phyloP scores from a whole-genome alignment of 2,888 invertebrate genomes.

The Drosophila borealis region DNA sequence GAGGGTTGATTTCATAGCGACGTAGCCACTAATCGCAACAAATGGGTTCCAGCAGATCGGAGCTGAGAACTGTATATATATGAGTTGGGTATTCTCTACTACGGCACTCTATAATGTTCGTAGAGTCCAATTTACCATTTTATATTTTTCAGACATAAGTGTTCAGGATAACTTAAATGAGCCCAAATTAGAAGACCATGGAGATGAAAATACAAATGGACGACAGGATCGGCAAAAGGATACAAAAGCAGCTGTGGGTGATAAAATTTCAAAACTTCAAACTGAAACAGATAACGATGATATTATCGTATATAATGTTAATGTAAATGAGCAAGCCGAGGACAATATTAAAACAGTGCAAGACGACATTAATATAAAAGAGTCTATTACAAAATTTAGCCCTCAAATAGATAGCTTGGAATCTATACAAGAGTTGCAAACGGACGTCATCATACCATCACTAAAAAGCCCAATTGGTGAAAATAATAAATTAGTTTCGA shows the following conservation, averaged over 20 bases:
- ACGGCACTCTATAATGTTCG: too few species aligned
- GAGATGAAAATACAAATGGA: background rate
- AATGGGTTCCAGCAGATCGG: too few species aligned
- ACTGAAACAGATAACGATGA: background rate
- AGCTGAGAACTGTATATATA: background rate
- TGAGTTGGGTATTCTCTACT: too few species aligned
- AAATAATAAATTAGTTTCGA: background rate
- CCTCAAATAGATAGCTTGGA: background rate
- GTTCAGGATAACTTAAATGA: background rate
- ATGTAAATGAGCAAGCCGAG: background rate
- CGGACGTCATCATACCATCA: background rate
- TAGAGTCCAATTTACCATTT: background rate
- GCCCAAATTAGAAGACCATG: background rate
- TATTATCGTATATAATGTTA: background rate
- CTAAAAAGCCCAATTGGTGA: background rate
- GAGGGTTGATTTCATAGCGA: too few species aligned
- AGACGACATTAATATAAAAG: background rate
- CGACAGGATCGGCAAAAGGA: background rate
- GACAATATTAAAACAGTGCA: background rate
- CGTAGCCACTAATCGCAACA: too few species aligned
- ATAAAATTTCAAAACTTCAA: background rate
- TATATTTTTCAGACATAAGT: background rate
- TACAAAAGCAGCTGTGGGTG: background rate
- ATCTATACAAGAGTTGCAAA: background rate
- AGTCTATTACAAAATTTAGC: background rate